Evolutionary conservation across 2,888 invertebrate species (phyloP), one percentile per base, ranked within the genome.

Genomic region (Adelphocoris suturalis): DNA sequence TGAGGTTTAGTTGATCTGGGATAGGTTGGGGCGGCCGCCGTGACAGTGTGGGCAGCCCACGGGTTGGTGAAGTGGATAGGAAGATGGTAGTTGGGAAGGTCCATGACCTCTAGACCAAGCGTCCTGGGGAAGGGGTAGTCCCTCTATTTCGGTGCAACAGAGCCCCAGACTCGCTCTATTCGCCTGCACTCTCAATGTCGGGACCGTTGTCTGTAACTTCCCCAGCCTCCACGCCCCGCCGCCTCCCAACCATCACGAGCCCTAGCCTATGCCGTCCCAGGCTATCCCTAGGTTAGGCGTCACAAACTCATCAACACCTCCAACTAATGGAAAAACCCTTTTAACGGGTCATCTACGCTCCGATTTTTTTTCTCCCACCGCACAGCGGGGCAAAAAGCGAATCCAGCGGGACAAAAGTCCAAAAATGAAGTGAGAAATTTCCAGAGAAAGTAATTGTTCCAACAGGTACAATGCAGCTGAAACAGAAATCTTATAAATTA

Each of bases 101-200:
- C 85, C 85, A 85, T 85, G 85, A 85, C 85, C 85, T 85, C 85
- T 61, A 55, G 85, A 68, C 68, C 68, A 23, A 68, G 61, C 47
- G 57, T 57, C 19, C 23, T 52, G 85, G 57, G 85, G 85, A 57
- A 85, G 85, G 85, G 85, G 28, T 85, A 48, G 85, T 52, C 61
- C 57, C 85, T 57, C 85, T 85, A 85, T 85, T 85, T 85, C 85
- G 85, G 85, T 57, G 61, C 85, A 57, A 27, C 28, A 37, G 57
- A 23, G 68, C 57, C 68, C 61, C 68, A 85, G 57, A 85, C 55
- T 46, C 78, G 78, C 78, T 78, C 85, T 85, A 85, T 85, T 85
- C 85, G 85, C 85, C 85, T 85, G 85, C 85, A 85, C 85, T 85
- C 85, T 85, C 85, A 85, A 85, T 57, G 85, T 85, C 61, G 85